Evolutionary conservation across 2,797 vertebrate species (phyloP).

Genomic region (Thamnophis elegans): DNA sequence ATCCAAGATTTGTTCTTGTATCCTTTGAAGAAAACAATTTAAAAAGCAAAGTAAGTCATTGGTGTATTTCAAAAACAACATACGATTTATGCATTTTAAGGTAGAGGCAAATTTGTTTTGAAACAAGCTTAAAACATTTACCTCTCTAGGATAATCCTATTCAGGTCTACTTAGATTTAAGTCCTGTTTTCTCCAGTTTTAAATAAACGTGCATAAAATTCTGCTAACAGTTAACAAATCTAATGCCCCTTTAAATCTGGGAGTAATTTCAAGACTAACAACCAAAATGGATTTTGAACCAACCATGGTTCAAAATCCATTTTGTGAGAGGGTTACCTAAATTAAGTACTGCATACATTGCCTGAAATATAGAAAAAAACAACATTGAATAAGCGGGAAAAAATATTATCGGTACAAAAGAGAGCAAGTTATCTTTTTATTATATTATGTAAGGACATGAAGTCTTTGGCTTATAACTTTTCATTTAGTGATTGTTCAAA

Average conservation of each 20-base stretch:
- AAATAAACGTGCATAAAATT: background rate
- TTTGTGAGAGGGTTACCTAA: background rate
- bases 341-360: background rate
- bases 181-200: background rate
- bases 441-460: background rate
- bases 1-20: constrained; percentile 56
- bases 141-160: background rate
- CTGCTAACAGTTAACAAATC: background rate
- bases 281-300: no score
- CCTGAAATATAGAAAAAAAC: background rate
- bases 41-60: background rate
- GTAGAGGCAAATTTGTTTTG: background rate
- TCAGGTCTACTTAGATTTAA: background rate
- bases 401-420: background rate
- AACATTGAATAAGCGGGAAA: background rate
- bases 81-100: background rate
- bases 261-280: background rate
- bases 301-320: background rate
- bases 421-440: background rate
- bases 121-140: background rate
- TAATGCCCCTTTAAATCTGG: background rate
- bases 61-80: background rate
- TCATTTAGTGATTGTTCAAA: background rate
- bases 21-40: constrained; percentile 55
- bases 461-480: background rate